Conservation (phyloP, 1,140 invertebrate species). For the Dryas iulia region DNA sequence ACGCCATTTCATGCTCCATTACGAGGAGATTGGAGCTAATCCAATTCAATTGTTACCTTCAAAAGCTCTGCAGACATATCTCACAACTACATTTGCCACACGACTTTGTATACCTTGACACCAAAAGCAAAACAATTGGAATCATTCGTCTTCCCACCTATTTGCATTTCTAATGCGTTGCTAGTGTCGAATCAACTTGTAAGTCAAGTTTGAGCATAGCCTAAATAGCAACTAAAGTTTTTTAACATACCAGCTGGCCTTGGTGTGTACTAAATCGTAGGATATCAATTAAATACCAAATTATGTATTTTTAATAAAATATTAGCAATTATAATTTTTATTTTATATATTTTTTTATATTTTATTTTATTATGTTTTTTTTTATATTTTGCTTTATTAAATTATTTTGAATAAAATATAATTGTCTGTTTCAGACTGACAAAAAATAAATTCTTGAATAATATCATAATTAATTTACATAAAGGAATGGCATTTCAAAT, state of each 20-base stretch:
- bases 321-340: not conserved
- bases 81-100: not conserved
- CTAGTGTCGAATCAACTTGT: not conserved
- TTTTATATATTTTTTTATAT: too few relatives aligned
- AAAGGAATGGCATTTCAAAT: too few relatives aligned
- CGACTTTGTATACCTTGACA: conserved; percentile 10
- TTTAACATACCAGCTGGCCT: not conserved
- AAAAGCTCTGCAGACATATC: not conserved
- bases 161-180: not conserved
- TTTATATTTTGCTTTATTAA: too few relatives aligned
- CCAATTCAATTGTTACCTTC: not conserved
- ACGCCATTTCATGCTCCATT: too few relatives aligned
- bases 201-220: not conserved
- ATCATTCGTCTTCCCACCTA: not conserved
- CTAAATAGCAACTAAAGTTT: not conserved
- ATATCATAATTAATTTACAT: too few relatives aligned
- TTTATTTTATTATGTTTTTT: too few relatives aligned
- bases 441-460: too few relatives aligned
- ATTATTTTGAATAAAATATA: too few relatives aligned
- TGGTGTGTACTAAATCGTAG: not conserved
- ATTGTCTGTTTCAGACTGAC: too few relatives aligned
- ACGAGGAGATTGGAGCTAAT: too few relatives aligned
- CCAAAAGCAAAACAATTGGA: conserved; percentile 6
- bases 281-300: not conserved
- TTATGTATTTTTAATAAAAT: not conserved